These are phyloP conservation scores for Propsilocerus akamusi DNA, from an alignment of 1,140 invertebrate species.

Conservation along the genomic window DNA sequence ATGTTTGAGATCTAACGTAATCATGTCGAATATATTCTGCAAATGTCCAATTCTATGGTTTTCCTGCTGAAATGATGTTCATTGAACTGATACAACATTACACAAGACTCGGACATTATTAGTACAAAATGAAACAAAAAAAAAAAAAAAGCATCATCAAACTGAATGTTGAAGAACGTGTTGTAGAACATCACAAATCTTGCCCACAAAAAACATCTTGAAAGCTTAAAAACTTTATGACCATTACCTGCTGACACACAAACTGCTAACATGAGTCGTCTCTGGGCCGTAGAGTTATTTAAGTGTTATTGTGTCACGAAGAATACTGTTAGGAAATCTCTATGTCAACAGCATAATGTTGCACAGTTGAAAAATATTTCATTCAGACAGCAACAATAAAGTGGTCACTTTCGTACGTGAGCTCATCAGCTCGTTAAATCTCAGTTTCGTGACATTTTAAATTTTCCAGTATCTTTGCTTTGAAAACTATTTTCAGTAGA, in stretches of 20 bases:
- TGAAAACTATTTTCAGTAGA: too few species aligned
- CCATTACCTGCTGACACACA: slow-evolving; percentile 1
- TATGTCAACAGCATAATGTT: background rate
- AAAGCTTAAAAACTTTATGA: background rate
- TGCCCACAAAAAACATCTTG: background rate
- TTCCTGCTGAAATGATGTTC: too few species aligned
- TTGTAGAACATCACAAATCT: too few species aligned
- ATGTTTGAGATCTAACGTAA: too few species aligned
- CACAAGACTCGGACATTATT: too few species aligned
- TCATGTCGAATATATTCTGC: too few species aligned
- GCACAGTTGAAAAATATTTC: background rate
- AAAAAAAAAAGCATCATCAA: background rate
- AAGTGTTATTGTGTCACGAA: slow-evolving; percentile 1
- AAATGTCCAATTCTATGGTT: too few species aligned
- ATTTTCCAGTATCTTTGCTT: too few species aligned
- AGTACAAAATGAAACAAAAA: too few species aligned
- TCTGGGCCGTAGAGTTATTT: background rate
- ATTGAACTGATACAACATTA: too few species aligned
- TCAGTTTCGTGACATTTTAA: slow-evolving; percentile 3
- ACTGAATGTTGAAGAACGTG: too few species aligned
- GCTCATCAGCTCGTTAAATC: background rate
- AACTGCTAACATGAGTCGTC: background rate
- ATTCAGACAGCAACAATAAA: background rate
- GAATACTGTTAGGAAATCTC: background rate
- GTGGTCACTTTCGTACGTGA: slow-evolving; percentile 2